Percentiles rank a stretch among this genome's conserved stretches.
These are phyloP conservation scores for Polymixis lichenea DNA, from an alignment of 2,888 invertebrate genomes.

Conservation along the genomic window DNA sequence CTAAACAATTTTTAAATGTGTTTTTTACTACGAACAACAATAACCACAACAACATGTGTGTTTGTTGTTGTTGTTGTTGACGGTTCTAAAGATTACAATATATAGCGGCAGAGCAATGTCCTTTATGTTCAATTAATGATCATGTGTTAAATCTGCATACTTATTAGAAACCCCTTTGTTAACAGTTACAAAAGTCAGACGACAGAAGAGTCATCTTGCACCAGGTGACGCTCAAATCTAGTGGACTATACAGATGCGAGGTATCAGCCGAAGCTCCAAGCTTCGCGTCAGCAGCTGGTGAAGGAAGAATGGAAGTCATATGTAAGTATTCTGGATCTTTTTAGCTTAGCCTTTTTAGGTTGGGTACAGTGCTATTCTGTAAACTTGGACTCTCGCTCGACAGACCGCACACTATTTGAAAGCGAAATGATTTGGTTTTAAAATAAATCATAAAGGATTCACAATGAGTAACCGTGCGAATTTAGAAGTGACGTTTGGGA, in stretches of 20 bases:
- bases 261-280: slow-evolving; percentile 95
- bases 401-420: not conserved
- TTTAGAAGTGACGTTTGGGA: not conserved
- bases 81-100: no score
- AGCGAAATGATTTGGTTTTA: not conserved
- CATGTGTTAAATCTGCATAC: not conserved
- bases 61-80: no score
- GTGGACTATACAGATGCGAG: slow-evolving; percentile 94
- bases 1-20: not conserved
- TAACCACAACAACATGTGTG: not conserved
- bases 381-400: no score
- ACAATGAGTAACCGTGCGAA: not conserved
- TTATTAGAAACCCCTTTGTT: slow-evolving; percentile 17
- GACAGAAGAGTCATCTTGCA: slow-evolving; percentile 92
- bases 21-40: not conserved
- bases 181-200: slow-evolving; percentile 93
- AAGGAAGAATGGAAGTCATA: slow-evolving; percentile 94
- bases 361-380: no score
- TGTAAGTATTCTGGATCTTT: slow-evolving; percentile 90
- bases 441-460: not conserved
- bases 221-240: slow-evolving; percentile 92
- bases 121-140: not conserved
- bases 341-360: not conserved
- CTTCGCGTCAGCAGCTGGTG: slow-evolving; percentile 93
- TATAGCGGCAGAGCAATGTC: not conserved